A percentile compares a stretch with the other conserved stretches of the same genome.
phyloP scores from a whole-genome alignment of 2,113 vertebrate species.

The Caranx melampygus region DNA sequence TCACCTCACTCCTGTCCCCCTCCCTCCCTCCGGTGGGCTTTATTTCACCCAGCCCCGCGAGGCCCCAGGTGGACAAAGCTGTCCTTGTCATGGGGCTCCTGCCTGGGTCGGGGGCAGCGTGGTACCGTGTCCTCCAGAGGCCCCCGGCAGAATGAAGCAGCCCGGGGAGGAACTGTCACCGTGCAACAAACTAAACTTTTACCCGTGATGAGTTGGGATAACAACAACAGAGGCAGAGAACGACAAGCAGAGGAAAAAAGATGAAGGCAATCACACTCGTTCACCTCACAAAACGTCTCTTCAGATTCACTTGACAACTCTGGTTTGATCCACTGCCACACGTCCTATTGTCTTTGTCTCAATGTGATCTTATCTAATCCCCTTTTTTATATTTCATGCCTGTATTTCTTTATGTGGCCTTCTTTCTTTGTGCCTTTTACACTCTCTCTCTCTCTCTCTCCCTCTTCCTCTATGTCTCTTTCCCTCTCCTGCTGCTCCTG shows the following conservation, averaged over 20 bases:
- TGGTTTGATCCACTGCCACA: constrained; percentile 25
- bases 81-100: constrained; percentile 74
- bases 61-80: constrained; percentile 68
- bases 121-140: constrained; percentile 61
- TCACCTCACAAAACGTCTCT: constrained; percentile 43
- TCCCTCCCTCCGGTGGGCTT: constrained; percentile 59
- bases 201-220: constrained; percentile 32
- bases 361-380: constrained; percentile 49
- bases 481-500: constrained; percentile 59
- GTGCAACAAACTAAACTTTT: constrained; percentile 63
- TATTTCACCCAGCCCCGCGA: constrained; percentile 57
- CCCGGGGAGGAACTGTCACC: constrained; percentile 53
- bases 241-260: constrained; percentile 47
- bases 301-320: constrained; percentile 46
- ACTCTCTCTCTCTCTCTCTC: background rate
- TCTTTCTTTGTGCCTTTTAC: constrained; percentile 18
- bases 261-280: constrained; percentile 24
- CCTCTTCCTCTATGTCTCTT: background rate
- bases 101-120: constrained; percentile 62
- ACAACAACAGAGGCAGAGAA: constrained; percentile 36
- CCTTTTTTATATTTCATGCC: constrained; percentile 49
- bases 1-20: constrained; percentile 61
- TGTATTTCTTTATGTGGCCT: constrained; percentile 44
- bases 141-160: constrained; percentile 38
- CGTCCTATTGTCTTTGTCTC: constrained; percentile 38